A percentile compares a stretch with the other conserved stretches of the same genome.
Conservation (phyloP, 2,888 invertebrate genomes). For the Lycophotia porphyrea region DNA sequence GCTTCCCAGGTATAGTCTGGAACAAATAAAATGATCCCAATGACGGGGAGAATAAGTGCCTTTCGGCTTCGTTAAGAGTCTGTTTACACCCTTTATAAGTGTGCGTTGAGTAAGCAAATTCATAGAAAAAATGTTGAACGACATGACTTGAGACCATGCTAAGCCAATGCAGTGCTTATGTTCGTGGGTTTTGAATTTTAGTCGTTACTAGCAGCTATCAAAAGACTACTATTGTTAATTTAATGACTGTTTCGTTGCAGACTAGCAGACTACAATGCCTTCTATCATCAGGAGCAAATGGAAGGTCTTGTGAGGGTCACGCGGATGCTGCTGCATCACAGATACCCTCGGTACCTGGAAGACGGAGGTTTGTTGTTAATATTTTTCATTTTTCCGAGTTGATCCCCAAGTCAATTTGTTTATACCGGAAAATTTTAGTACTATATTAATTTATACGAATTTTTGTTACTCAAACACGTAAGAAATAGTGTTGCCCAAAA, state of each 20-base stretch:
- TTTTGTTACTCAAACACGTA: not conserved
- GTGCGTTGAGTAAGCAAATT: too few species aligned
- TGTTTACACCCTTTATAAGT: too few species aligned
- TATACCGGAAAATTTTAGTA: not conserved
- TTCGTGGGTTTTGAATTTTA: not conserved
- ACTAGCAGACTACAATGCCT: slow-evolving; percentile 95
- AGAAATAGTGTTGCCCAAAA: too few species aligned
- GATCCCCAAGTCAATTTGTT: not conserved
- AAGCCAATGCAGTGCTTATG: not conserved
- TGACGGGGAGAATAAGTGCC: too few species aligned
- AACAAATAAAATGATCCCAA: too few species aligned
- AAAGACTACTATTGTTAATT: not conserved
- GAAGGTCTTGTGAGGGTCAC: slow-evolving; percentile 97
- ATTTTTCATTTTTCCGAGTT: not conserved
- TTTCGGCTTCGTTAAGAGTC: too few species aligned
- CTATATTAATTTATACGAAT: too few species aligned
- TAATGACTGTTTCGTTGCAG: slow-evolving; percentile 83
- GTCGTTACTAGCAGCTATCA: not conserved
- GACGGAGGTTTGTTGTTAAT: slow-evolving; percentile 92
- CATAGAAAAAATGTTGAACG: not conserved
- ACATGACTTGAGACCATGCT: not conserved
- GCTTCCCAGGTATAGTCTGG: too few species aligned
- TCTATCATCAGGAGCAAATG: slow-evolving; percentile 96
- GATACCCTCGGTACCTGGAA: slow-evolving; percentile 94
- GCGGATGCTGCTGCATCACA: slow-evolving; percentile 94